phyloP scores from a whole-genome alignment of 2,797 vertebrate genomes.

The Podargus strigoides region DNA sequence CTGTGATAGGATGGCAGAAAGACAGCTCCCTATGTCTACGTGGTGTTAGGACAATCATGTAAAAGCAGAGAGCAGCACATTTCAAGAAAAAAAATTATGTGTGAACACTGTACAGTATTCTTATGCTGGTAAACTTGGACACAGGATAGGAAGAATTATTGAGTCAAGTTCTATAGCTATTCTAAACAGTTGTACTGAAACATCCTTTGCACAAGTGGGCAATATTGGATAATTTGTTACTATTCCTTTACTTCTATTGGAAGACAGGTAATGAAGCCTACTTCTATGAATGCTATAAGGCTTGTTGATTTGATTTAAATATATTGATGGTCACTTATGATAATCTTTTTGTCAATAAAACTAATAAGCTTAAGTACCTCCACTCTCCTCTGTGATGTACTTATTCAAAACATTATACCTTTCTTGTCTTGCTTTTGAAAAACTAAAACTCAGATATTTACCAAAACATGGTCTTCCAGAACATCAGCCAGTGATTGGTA shows the following conservation, averaged over 20 bases:
- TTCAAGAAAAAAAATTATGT: neutral
- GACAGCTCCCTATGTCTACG: too few species aligned
- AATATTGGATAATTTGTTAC: neutral
- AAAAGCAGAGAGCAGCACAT: neutral
- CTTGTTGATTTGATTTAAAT: neutral
- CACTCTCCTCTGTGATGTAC: neutral
- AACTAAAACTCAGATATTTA: neutral
- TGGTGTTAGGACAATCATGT: neutral
- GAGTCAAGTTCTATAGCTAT: neutral
- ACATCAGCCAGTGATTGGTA: neutral
- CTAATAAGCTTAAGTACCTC: neutral
- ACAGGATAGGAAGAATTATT: neutral
- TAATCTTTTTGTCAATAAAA: neutral
- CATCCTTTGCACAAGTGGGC: neutral
- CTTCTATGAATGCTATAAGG: neutral
- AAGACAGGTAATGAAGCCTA: neutral
- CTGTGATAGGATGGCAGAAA: neutral
- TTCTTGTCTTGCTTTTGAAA: neutral
- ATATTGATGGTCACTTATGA: neutral
- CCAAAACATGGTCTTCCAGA: neutral
- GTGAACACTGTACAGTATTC: neutral
- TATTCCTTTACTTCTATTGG: neutral
- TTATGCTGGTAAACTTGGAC: neutral
- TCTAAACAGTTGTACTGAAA: neutral
- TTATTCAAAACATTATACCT: accelerated